phyloP scores from a whole-genome alignment of 2,113 vertebrate species.

The Manacus vitellinus region DNA sequence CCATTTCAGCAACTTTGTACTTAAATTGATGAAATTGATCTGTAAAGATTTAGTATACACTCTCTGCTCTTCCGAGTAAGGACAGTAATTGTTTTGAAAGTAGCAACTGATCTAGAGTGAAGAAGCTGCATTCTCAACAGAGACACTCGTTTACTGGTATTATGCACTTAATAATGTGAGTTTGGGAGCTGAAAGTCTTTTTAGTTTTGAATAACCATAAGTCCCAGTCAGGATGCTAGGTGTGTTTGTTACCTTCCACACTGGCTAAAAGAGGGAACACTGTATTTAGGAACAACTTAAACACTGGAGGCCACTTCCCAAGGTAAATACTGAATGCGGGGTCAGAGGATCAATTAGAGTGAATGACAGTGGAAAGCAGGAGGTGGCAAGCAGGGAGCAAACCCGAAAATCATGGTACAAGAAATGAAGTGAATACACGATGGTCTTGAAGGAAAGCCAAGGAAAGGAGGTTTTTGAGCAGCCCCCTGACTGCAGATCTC shows the following conservation, averaged over 20 bases:
- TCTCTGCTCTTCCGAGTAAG: not conserved
- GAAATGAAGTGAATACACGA: constrained; percentile 6
- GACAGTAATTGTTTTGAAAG: not conserved
- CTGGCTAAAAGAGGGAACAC: not conserved
- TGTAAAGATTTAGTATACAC: not conserved
- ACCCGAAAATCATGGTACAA: not conserved
- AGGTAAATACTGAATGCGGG: not conserved
- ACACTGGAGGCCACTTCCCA: not conserved
- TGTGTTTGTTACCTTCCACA: not conserved
- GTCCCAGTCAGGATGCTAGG: not conserved
- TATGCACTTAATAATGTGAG: not conserved
- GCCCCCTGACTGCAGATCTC: not conserved
- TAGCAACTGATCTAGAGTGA: accelerated
- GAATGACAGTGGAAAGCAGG: not conserved
- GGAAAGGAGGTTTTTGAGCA: not conserved
- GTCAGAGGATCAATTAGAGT: not conserved
- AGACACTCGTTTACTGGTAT: not conserved
- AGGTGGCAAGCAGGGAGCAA: constrained; percentile 5
- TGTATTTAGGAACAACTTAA: not conserved
- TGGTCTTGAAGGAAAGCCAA: constrained; percentile 20
- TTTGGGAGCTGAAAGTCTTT: not conserved
- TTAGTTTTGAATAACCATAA: not conserved
- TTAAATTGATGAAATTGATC: not conserved
- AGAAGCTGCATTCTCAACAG: not conserved
- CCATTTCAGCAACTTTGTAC: not conserved